Percentiles rank a stretch among this genome's conserved stretches.
Conservation (phyloP, 2,888 invertebrate genomes). For the Onthophagus sagittarius region DNA sequence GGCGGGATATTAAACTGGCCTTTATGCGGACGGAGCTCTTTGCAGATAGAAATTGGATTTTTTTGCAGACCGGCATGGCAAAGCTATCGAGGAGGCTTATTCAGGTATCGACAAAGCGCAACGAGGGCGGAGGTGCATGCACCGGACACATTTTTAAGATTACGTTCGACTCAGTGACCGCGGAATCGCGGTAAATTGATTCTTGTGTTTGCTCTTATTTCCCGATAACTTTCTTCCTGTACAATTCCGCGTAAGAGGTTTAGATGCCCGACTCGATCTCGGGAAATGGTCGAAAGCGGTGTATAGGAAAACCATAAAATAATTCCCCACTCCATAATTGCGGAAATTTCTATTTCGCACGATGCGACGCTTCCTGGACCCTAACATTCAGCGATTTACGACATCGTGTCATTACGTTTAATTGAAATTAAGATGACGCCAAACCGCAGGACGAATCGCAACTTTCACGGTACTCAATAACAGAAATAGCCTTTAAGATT, state of each 20-base stretch:
- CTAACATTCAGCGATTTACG: no score
- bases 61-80: not conserved
- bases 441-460: not conserved
- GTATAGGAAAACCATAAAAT: not conserved
- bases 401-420: not conserved
- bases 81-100: not conserved
- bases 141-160: constrained; percentile 20
- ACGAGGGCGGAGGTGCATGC: not conserved
- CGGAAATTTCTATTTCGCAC: not conserved
- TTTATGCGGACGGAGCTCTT: not conserved
- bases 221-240: constrained; percentile 1
- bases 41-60: not conserved
- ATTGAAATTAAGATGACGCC: not conserved
- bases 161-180: constrained; percentile 27
- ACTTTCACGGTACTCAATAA: not conserved
- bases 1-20: not conserved
- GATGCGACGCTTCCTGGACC: no score
- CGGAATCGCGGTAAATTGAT: constrained; percentile 33
- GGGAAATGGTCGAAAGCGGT: not conserved
- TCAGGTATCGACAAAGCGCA: not conserved
- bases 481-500: not conserved
- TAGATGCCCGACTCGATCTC: not conserved
- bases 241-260: not conserved
- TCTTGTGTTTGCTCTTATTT: constrained; percentile 16
- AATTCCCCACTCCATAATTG: not conserved